Base-by-base conservation (phyloP, 2,888 invertebrate genomes). In the Drosophila sordidapex region DNA sequence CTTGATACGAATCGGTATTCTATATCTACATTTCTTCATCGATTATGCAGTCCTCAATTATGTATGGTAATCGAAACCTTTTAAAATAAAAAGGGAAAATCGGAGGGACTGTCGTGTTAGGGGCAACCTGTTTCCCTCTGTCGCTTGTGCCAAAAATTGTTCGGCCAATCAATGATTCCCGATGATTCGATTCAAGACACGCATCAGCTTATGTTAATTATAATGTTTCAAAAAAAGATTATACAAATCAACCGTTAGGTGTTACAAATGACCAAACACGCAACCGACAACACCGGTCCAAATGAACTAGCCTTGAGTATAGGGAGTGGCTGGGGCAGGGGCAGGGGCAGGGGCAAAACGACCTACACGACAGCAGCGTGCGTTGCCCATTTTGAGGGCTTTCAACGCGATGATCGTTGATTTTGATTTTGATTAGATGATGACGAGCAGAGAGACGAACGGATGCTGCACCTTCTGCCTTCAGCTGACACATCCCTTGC, bases 211-310 rank as follows among this genome's bases (percentile, higher is more conserved):
- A 81, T 79, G 84, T 71, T 87, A 83, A 85, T 87, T 77, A 81
- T 79, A 83, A 73, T 81, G 79, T 79, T 81, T 87, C 64, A 66
- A 81, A 63, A 64, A 83, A 77, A 71, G 82, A 87, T 85, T 89
- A 77, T 81, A 86, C 74, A 83, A 76, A 89, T 89, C 77, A 74
- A 82, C 87, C 83, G 82, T 89, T 89, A 84, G 86, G 86, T 86
- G 86, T 89, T 87, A 85, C 86, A 87, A 89, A 89, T 83, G 78
- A 88, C 81, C 84, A 79, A 81, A 75, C 84, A 89, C 82, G 84
- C 84, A 74, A 81, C 63, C 25, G 11, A 25, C 49, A 38, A 31
- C 40, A 48, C 29, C 56, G 65, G 53, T 27, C 21, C 36, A 38
- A 33, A n/a, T 33, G 7, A 33, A 15, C 31, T 35, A n/a, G 11